Base-by-base conservation (phyloP, 1,140 invertebrate genomes). In the Drosophila baimaii region DNA sequence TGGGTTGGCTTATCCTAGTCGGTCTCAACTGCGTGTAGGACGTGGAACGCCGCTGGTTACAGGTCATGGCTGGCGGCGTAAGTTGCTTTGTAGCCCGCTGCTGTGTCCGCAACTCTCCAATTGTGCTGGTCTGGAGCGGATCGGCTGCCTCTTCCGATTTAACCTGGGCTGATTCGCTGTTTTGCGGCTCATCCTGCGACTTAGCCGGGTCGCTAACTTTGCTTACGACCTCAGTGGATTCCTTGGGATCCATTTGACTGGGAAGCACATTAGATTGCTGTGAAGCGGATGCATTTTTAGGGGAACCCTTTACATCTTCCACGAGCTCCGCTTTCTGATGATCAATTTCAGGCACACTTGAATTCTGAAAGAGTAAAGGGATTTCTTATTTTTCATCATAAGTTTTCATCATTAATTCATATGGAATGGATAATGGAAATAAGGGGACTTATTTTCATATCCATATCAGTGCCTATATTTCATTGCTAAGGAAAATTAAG, bases 1-100 rank as follows among this genome's bases (percentile, higher is more conserved):
- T 91, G 3, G 90, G 90, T 21, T 91, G 89, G 66, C 85, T 91
- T 13, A 91, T 91, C 33, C 80, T 77, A 1, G 90, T 91, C 10
- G 89, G 84, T 13, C 85, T 66, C 37, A 91, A 13, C 51, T 86
- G 77, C 5, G 83, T 90, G 37, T 85, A 89, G 15, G 85, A 89
- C 23, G 85, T 89, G 25, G 84, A 88, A 19, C 84, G 84, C 5
- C 83, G 59, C 43, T 86, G 83, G 29, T 89, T 89, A 31, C 84
- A 88, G 19, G 83, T 89, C 65, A 88, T 39, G 0, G 51, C 29
- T 10, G 84, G 72, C 13, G 80, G 69, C 1, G 52, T 59, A 39
- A 80, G 49, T 43, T 66, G 39, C 17, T 21, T 46, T 5, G 49
- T 9, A 6, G 39, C 27, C 54, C 29, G 31, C 29, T 52, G 65